A percentile compares a stretch with the other conserved stretches of the same genome.
These are phyloP conservation scores for Mandrillus leucophaeus DNA, from an alignment of 2,113 vertebrate species.

Conservation along the genomic window DNA sequence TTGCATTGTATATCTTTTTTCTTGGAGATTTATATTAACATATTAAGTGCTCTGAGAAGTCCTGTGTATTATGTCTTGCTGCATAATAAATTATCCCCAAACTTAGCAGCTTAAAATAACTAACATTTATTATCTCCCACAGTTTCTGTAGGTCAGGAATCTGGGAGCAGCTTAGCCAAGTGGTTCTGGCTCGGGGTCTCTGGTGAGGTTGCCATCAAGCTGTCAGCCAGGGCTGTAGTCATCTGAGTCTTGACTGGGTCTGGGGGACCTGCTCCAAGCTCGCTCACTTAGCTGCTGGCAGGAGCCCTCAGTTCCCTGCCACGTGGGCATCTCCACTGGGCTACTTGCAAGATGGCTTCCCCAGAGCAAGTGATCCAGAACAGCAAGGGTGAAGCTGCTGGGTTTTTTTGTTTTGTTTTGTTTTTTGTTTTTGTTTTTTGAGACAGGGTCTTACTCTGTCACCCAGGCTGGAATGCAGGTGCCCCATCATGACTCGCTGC, in stretches of 20 bases:
- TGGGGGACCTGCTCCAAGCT: neutral
- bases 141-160: neutral
- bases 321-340: neutral
- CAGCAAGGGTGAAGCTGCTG: neutral
- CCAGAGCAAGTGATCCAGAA: neutral
- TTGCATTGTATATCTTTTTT: neutral
- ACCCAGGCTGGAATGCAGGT: too few species aligned
- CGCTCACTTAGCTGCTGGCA: neutral
- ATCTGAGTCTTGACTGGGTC: neutral
- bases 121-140: neutral
- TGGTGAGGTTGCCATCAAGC: neutral
- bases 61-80: neutral
- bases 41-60: neutral
- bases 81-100: neutral
- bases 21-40: slow-evolving; percentile 15
- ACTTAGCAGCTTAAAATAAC: neutral
- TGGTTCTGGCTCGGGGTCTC: neutral
- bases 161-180: neutral
- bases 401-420: too few species aligned
- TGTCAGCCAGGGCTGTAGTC: neutral
- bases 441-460: too few species aligned
- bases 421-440: too few species aligned
- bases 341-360: neutral
- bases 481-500: too few species aligned
- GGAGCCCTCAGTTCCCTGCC: neutral